A percentile compares a stretch with the other conserved stretches of the same genome.
Evolutionary conservation across 92 coral and sea anemone genomes (phyloP).

Genomic region (Porites evermanni): DNA sequence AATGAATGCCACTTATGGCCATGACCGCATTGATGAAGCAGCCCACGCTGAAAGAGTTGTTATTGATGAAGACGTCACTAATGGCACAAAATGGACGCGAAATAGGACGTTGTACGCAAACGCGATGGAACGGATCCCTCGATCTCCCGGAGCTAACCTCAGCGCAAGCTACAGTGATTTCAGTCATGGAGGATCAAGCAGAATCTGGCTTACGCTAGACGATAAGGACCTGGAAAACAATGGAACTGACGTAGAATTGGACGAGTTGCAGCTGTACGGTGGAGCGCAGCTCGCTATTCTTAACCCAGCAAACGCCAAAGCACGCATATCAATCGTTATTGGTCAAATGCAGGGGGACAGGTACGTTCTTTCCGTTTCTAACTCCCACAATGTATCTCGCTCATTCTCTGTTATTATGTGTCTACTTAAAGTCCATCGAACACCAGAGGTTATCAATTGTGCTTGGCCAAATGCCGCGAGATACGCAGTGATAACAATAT

Average conservation of each 20-base stretch:
- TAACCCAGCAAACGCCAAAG: constrained; percentile 74
- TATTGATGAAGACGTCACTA: constrained; percentile 56
- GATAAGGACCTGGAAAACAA: constrained; percentile 66
- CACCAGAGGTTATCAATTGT: no score
- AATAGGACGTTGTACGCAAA: constrained; percentile 91
- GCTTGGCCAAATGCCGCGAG: no score
- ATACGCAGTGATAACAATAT: no score
- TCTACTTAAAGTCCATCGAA: no score
- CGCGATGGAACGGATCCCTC: constrained; percentile 83
- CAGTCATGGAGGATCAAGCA: constrained; percentile 76
- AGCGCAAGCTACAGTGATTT: constrained; percentile 83
- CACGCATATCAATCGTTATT: constrained; percentile 74
- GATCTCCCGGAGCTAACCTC: constrained; percentile 75
- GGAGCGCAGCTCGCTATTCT: constrained; percentile 91
- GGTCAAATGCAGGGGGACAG: constrained; percentile 82
- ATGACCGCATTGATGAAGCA: constrained; percentile 88
- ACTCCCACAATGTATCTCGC: no score
- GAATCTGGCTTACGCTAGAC: constrained; percentile 90
- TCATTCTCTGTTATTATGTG: no score
- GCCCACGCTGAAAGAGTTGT: constrained; percentile 80
- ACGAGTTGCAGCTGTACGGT: constrained; percentile 92
- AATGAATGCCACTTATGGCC: constrained; percentile 83
- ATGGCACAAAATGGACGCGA: constrained; percentile 78
- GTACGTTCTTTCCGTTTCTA: not conserved
- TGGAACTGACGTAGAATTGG: constrained; percentile 74